These are phyloP conservation scores for Ifrita kowaldi DNA, from an alignment of 2,113 vertebrate species.

Conservation along the genomic window DNA sequence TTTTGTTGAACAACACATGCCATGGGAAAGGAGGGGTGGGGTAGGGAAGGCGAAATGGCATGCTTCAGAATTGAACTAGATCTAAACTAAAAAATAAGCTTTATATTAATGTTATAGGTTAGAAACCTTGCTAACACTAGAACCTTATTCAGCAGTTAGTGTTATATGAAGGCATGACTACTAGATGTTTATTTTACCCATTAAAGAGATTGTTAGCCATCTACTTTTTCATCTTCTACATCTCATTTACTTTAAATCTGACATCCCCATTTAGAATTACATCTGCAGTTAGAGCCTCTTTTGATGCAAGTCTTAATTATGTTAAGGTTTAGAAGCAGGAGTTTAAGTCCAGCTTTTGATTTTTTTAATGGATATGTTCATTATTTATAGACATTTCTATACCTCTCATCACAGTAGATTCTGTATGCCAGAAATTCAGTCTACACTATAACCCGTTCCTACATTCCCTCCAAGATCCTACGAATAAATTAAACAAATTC, in stretches of 20 bases:
- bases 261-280: background rate
- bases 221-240: background rate
- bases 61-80: background rate
- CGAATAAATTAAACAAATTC: background rate
- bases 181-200: background rate
- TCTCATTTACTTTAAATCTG: background rate
- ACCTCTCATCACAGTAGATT: background rate
- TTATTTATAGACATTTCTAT: background rate
- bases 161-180: background rate
- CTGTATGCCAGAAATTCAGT: background rate
- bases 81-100: background rate
- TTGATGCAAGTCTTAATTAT: background rate
- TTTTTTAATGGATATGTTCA: background rate
- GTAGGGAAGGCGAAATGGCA: accelerated
- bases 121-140: background rate
- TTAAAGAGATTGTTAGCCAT: background rate
- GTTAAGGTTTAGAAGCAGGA: background rate
- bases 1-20: background rate
- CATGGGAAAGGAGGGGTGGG: accelerated
- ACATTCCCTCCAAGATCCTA: background rate
- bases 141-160: background rate
- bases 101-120: background rate
- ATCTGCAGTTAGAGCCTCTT: background rate
- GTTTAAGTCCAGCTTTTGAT: background rate
- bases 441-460: background rate